Conservation (phyloP, 2,113 vertebrate genomes). For the Antennarius striatus region DNA sequence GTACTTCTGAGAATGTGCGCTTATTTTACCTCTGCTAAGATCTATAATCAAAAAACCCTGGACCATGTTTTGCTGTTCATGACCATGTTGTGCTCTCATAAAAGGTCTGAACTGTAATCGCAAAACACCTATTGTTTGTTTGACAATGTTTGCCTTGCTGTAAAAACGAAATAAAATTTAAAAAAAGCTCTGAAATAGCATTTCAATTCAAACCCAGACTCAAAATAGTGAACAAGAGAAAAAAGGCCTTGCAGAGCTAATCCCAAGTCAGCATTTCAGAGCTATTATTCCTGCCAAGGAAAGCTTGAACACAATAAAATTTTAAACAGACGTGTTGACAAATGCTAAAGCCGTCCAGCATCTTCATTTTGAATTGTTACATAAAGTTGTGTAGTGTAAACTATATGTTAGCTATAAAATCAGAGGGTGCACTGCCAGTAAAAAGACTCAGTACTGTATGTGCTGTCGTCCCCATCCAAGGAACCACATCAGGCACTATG, state of each 20-base stretch:
- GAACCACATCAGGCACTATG: conserved; percentile 14
- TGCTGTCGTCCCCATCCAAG: conserved; percentile 5
- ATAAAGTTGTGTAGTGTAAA: conserved; percentile 39
- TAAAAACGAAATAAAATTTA: neutral
- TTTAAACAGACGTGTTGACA: conserved; percentile 44
- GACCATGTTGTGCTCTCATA: too few relatives aligned
- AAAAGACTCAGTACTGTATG: conserved; percentile 8
- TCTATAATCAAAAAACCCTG: too few relatives aligned
- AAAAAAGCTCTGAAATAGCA: conserved; percentile 4
- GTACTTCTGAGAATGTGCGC: too few relatives aligned
- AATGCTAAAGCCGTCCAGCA: conserved; percentile 9
- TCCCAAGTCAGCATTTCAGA: conserved; percentile 47
- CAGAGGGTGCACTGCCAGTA: conserved; percentile 4
- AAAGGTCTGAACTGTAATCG: too few relatives aligned
- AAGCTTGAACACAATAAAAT: conserved; percentile 52
- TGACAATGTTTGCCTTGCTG: neutral
- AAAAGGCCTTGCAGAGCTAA: conserved; percentile 37
- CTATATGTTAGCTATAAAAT: conserved; percentile 36
- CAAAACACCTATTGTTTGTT: neutral
- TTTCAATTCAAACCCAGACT: conserved; percentile 32
- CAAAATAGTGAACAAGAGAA: conserved; percentile 36
- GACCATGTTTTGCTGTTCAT: too few relatives aligned
- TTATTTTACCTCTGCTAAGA: too few relatives aligned
- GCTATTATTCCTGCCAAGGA: conserved; percentile 40
- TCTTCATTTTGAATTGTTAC: conserved; percentile 42